Conservation (phyloP, 2,888 invertebrate genomes). For the Syrista parreyssii region DNA sequence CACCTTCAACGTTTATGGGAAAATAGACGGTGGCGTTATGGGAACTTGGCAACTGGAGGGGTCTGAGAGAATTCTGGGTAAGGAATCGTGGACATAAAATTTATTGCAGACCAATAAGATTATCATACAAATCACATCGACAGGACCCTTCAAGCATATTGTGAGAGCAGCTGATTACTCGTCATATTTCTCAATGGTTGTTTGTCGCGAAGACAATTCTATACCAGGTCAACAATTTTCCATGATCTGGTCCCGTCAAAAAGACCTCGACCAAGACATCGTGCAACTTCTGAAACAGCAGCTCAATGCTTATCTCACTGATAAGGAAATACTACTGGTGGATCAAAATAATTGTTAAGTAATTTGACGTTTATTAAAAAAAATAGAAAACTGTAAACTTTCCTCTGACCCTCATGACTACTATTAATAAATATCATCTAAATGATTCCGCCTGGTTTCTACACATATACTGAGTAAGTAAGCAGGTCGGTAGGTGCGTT, state of each 20-base stretch:
- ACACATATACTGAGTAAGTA: neutral
- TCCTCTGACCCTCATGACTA: neutral
- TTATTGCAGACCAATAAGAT: neutral
- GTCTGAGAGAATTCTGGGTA: slow-evolving; percentile 32
- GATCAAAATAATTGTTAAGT: slow-evolving; percentile 1
- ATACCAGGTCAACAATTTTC: slow-evolving; percentile 34
- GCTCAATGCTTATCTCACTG: slow-evolving; percentile 31
- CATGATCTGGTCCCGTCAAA: slow-evolving; percentile 44
- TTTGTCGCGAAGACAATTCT: slow-evolving; percentile 29
- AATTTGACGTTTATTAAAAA: neutral
- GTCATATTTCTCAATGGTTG: slow-evolving; percentile 32
- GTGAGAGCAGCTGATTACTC: slow-evolving; percentile 30
- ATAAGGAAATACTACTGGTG: slow-evolving; percentile 29
- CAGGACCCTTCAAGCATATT: slow-evolving; percentile 38
- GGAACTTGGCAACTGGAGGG: slow-evolving; percentile 34
- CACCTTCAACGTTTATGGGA: slow-evolving; percentile 24
- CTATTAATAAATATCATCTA: neutral
- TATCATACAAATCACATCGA: neutral
- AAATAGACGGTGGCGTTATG: slow-evolving; percentile 23
- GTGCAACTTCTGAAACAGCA: slow-evolving; percentile 31
- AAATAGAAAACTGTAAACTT: neutral
- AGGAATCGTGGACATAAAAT: slow-evolving; percentile 4
- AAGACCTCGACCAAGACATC: slow-evolving; percentile 24
- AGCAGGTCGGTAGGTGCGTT: neutral
- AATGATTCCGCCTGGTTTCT: neutral